phyloP scores from a whole-genome alignment of 2,888 invertebrate genomes.

The Pegoplata infirma region DNA sequence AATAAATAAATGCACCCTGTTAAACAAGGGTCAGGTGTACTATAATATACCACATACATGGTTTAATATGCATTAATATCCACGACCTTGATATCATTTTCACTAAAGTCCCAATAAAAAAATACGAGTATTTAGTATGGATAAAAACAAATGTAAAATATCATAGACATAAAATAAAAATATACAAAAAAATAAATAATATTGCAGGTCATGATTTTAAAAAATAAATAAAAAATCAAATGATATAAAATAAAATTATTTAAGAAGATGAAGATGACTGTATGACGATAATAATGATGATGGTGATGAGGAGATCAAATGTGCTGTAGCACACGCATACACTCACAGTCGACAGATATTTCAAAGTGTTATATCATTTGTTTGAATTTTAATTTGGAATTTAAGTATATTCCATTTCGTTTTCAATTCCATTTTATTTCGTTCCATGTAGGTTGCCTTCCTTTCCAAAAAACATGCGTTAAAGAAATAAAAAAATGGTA shows the following conservation, averaged over 20 bases:
- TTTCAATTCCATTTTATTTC: too few relatives aligned
- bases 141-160: slow-evolving; percentile 23
- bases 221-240: slow-evolving; percentile 25
- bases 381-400: too few relatives aligned
- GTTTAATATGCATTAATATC: slow-evolving; percentile 28
- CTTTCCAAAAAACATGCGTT: too few relatives aligned
- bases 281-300: background rate
- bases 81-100: slow-evolving; percentile 60
- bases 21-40: background rate
- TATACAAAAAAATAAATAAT: background rate
- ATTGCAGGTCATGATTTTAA: slow-evolving; percentile 36
- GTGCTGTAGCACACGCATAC: background rate
- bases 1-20: too few relatives aligned
- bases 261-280: background rate
- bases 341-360: too few relatives aligned
- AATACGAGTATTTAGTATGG: background rate
- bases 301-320: background rate
- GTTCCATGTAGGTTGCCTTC: too few relatives aligned
- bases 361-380: too few relatives aligned
- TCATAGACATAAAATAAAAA: background rate
- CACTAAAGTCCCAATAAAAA: slow-evolving; percentile 48
- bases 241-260: background rate
- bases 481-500: too few relatives aligned
- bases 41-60: background rate
- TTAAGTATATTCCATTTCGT: too few relatives aligned